These are phyloP conservation scores for Microchirus variegatus DNA, from an alignment of 2,797 vertebrate species.

Conservation along the genomic window DNA sequence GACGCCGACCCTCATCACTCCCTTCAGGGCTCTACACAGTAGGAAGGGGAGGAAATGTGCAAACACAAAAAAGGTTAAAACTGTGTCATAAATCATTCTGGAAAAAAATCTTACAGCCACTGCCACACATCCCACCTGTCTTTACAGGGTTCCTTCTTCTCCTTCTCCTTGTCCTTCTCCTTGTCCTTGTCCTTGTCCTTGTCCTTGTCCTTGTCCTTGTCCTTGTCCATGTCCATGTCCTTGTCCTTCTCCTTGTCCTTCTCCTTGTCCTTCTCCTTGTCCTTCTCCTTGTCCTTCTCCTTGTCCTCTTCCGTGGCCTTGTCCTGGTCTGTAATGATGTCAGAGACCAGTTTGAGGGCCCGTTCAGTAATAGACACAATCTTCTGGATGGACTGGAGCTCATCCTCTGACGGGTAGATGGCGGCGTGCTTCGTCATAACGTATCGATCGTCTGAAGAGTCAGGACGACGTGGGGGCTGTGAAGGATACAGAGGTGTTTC, in stretches of 20 bases:
- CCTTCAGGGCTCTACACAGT: slow-evolving; percentile 86
- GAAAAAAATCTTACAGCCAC: too few relatives aligned
- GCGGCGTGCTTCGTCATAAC: slow-evolving; percentile 98
- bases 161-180: slow-evolving; percentile 86
- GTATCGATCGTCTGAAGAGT: slow-evolving; percentile 96
- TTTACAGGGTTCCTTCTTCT: slow-evolving; percentile 78
- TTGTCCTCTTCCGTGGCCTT: slow-evolving; percentile 90
- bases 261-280: slow-evolving; percentile 89
- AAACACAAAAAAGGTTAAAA: background rate
- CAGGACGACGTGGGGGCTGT: slow-evolving; percentile 95
- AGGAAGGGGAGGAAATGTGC: background rate
- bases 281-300: slow-evolving; percentile 69
- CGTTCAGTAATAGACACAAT: slow-evolving; percentile 98
- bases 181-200: slow-evolving; percentile 86
- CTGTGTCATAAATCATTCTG: too few relatives aligned
- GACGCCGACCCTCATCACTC: slow-evolving; percentile 95
- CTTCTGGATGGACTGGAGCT: slow-evolving; percentile 97
- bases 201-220: slow-evolving; percentile 90
- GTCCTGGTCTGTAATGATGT: slow-evolving; percentile 93
- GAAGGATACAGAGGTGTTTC: slow-evolving; percentile 32
- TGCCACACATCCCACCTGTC: slow-evolving; percentile 65
- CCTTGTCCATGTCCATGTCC: slow-evolving; percentile 74
- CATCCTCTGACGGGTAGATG: slow-evolving; percentile 97
- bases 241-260: slow-evolving; percentile 90
- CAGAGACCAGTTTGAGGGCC: slow-evolving; percentile 95